Conservation (phyloP, 1,140 invertebrate species). For the Platyura marginata region DNA sequence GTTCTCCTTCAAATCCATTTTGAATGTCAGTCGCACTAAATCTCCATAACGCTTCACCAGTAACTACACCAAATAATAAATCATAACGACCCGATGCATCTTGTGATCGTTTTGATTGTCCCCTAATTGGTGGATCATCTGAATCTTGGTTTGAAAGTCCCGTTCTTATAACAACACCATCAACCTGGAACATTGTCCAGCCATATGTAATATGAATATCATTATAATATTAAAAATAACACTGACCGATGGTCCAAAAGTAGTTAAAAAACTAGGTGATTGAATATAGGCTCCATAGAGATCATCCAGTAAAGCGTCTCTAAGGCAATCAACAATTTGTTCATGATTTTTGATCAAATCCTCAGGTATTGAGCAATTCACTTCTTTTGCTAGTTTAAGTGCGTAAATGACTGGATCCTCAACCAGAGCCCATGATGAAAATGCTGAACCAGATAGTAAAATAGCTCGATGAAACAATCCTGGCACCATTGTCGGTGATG, state of each 20-base stretch:
- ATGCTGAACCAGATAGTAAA: constrained; percentile 78
- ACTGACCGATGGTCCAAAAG: constrained; percentile 72
- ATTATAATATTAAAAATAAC: constrained; percentile 20
- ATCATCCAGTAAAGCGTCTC: constrained; percentile 56
- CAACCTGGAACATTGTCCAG: no score
- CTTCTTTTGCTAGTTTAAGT: constrained; percentile 57
- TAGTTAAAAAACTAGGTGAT: constrained; percentile 64
- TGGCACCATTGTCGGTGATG: constrained; percentile 78
- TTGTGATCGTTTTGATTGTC: constrained; percentile 20
- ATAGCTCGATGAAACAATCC: constrained; percentile 81
- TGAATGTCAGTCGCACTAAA: constrained; percentile 67
- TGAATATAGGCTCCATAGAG: constrained; percentile 60
- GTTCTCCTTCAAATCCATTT: constrained; percentile 73
- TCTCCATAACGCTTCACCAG: constrained; percentile 63
- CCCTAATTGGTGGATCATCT: constrained; percentile 33
- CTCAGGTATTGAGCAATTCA: constrained; percentile 72
- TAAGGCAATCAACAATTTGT: constrained; percentile 59
- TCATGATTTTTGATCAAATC: constrained; percentile 61
- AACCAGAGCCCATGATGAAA: constrained; percentile 85
- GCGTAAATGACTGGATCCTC: constrained; percentile 77
- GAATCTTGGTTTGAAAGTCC: constrained; percentile 32
- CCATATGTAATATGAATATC: background rate
- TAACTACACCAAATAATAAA: constrained; percentile 67
- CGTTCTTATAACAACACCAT: constrained; percentile 26
- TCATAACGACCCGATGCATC: constrained; percentile 36